Percentiles rank a stretch among this genome's conserved stretches.
Evolutionary conservation across 2,797 vertebrate species (phyloP).

Genomic region (Brotula barbata): DNA sequence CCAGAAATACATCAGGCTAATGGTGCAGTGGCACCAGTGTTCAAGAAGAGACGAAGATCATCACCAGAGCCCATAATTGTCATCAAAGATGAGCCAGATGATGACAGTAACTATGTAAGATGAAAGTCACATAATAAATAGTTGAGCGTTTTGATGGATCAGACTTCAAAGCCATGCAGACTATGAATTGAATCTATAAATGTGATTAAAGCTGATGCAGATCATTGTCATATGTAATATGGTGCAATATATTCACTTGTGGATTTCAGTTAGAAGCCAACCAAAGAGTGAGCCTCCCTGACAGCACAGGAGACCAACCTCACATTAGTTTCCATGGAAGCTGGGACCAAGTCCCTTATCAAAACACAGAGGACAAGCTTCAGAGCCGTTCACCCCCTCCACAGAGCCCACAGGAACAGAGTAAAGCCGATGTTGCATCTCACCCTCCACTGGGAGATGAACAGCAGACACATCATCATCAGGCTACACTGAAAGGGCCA

Average conservation of each 20-base stretch:
- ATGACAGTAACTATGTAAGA: conserved; percentile 62
- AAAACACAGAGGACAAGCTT: conserved; percentile 21
- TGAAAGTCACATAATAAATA: too few species aligned
- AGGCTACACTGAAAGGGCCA: conserved; percentile 23
- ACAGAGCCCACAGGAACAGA: conserved; percentile 13
- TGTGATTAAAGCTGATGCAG: neutral
- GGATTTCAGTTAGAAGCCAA: conserved; percentile 47
- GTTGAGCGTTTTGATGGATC: too few species aligned
- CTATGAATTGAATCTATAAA: too few species aligned
- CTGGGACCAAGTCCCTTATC: conserved; percentile 22
- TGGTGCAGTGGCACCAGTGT: conserved; percentile 35
- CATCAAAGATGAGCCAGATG: conserved; percentile 73
- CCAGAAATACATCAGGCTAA: conserved; percentile 42
- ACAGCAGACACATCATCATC: conserved; percentile 21
- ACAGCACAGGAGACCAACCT: conserved; percentile 67
- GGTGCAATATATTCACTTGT: neutral
- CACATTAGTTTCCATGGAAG: conserved; percentile 16
- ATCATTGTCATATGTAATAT: neutral
- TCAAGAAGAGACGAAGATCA: conserved; percentile 57
- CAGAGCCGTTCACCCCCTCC: conserved; percentile 4
- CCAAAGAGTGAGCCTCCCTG: conserved; percentile 63
- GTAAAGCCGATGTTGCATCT: conserved; percentile 25
- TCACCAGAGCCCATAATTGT: conserved; percentile 67
- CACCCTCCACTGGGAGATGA: conserved; percentile 7
- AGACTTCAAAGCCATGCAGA: too few species aligned